Conservation (phyloP, 2,888 invertebrate species). For the Monochamus alternatus region DNA sequence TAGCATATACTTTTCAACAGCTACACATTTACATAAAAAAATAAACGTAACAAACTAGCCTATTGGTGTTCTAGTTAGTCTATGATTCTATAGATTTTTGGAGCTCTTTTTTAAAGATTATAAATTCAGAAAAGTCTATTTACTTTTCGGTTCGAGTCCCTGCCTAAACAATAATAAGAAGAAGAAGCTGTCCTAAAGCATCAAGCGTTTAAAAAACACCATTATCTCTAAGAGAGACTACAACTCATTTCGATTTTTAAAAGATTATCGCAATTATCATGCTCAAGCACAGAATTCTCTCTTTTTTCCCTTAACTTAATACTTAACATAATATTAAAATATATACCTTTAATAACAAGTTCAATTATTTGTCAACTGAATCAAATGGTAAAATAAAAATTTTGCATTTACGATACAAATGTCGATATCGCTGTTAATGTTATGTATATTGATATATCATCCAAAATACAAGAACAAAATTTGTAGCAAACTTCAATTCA, state of each 20-base stretch:
- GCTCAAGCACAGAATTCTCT: constrained; percentile 65
- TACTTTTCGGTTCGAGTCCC: constrained; percentile 70
- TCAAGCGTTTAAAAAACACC: constrained; percentile 64
- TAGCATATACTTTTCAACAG: too few species aligned
- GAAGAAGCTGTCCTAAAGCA: constrained; percentile 68
- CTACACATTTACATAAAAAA: too few species aligned
- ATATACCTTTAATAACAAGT: constrained; percentile 19
- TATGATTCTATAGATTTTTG: constrained; percentile 13
- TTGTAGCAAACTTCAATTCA: too few species aligned
- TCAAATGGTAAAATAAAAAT: neutral
- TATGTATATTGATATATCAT: too few species aligned
- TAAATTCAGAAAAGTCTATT: constrained; percentile 27
- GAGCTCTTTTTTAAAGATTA: neutral
- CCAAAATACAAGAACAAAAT: too few species aligned
- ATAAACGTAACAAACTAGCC: too few species aligned
- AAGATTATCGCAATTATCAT: constrained; percentile 57
- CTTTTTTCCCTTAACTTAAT: constrained; percentile 34
- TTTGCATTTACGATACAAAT: too few species aligned
- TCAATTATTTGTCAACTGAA: neutral
- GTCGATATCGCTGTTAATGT: too few species aligned
- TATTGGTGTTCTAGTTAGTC: constrained; percentile 36
- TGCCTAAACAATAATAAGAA: constrained; percentile 68
- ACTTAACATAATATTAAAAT: constrained; percentile 8
- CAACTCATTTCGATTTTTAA: constrained; percentile 55
- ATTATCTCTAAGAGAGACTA: constrained; percentile 57